Evolutionary conservation across 2,113 vertebrate genomes (phyloP), one percentile per base, ranked within the genome.

Genomic region (Todiramphus saurophagus): DNA sequence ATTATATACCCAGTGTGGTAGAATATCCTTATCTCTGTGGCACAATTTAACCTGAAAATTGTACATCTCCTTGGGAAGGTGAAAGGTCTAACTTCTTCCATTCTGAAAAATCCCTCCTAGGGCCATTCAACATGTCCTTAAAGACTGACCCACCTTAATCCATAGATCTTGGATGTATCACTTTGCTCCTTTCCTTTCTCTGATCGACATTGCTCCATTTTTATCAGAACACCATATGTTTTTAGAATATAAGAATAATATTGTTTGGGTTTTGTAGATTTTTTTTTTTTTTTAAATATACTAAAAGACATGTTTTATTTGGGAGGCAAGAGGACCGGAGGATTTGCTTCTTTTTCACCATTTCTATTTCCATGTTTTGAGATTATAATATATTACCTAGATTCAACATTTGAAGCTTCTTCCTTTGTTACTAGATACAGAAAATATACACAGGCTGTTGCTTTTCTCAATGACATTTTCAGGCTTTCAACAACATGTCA

Each of bases 201-300:
- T 12, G 12, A 5, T 19, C 28, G 9, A 70, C 78, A 87, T 50
- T 37, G 6, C 2, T 11, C 23, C 15, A 19, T 7, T 7, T 70
- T 87, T 37, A 69, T 53, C 16, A 80, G 81, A 87, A 9, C 3
- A 1, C 4, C 37, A 2, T 14, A 17, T 39, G 35, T 46, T 69
- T 92, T 87, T 31, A 63, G 5, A 30, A 60, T 50, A 31, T 28
- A 76, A 87, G 33, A 81, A 37, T 24, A 39, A 37, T 4, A 5
- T 27, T 11, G 2, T 33, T 27, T 72, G 14, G 7, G 25, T 17
- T 31, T 55, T 14, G 1, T 1, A 1, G 2, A 0, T 13, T 60
- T 64, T 16, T 16, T 15, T 4, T 31, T 59, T 81, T 4, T 33
- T 69, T 72, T 37, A 46, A 17, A 37, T 37, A 37, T 37, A 31